Base-by-base conservation (phyloP, 2,113 vertebrate genomes). In the Menidia beryllina region DNA sequence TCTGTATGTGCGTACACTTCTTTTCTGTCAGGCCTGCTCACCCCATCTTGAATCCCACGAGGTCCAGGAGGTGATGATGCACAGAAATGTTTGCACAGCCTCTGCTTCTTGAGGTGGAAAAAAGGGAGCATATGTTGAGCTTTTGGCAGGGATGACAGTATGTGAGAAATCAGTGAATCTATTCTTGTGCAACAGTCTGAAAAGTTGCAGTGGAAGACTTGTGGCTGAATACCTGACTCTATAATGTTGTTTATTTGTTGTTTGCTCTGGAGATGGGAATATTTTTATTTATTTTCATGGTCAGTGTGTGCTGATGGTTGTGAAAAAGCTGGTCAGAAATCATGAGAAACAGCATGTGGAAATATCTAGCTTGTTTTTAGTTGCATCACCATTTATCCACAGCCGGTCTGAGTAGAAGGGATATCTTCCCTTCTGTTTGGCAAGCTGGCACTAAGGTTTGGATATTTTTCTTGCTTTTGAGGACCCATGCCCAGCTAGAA, bases 181-280 rank as follows among this genome's bases (percentile, higher is more conserved):
- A 48, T 73, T 69, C 66, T 54, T 36, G 59, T 58, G 63, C 55
- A 43, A 13, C 41, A 4, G 53, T 55, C 9, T 48, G 57, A 75
- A 75, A 70, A 36, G 52, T 50, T 58, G 63, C 69, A 59, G 56
- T 30, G n/a, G 47, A 6, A 7, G 66, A 64, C 26, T 39, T n/a
- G 1, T 55, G 72, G 7, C 53, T 68, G 2, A 24, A 62, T 41
- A 55, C 60, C 73, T 15, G 2, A 57, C 13, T n/a, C n/a, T 67
- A 24, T 38, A 25, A 56, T 61, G 23, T 50, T 83, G 71, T 82
- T 84, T 85, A 81, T 62, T 72, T 19, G 53, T 6, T 51, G 15
- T 85, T 89, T 85, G 81, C 61, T 67, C 30, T 24, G 48, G 30
- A 47, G 50, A n/a, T 24, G 41, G n/a, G n/a, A n/a, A n/a, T n/a